Percentiles rank a stretch among this genome's conserved stretches.
Evolutionary conservation across 2,797 vertebrate species (phyloP).

Genomic region (Notamacropus eugenii): DNA sequence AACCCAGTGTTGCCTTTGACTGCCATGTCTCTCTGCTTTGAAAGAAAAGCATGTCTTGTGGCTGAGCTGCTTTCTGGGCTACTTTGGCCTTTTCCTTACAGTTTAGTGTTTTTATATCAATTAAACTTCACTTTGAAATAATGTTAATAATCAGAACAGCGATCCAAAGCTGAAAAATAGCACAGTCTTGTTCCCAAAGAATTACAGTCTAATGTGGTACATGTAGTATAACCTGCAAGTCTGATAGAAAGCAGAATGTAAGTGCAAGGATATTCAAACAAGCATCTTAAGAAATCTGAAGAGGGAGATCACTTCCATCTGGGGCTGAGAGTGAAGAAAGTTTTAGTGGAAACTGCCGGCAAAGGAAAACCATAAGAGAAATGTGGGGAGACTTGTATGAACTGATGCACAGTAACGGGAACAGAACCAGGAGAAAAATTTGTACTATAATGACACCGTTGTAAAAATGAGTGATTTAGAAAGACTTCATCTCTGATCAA

Average conservation of each 20-base stretch:
- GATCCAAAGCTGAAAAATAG: not conserved
- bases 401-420: not conserved
- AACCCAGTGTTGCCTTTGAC: not conserved
- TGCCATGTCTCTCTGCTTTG: not conserved
- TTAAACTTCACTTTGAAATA: not conserved
- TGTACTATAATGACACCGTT: not conserved
- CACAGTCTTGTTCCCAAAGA: not conserved
- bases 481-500: not conserved
- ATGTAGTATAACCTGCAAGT: not conserved
- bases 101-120: not conserved
- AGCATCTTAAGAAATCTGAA: not conserved
- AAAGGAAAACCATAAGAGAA: not conserved
- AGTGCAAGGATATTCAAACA: not conserved
- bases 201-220: not conserved
- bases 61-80: not conserved
- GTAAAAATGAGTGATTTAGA: not conserved
- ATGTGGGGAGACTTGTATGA: not conserved
- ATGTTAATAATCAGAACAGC: not conserved
- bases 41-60: not conserved
- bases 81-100: not conserved
- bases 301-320: not conserved
- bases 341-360: not conserved
- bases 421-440: not conserved
- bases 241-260: not conserved
- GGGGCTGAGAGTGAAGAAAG: not conserved